These are phyloP conservation scores for Hiodon alosoides DNA, from an alignment of 2,113 vertebrate genomes.

Conservation along the genomic window DNA sequence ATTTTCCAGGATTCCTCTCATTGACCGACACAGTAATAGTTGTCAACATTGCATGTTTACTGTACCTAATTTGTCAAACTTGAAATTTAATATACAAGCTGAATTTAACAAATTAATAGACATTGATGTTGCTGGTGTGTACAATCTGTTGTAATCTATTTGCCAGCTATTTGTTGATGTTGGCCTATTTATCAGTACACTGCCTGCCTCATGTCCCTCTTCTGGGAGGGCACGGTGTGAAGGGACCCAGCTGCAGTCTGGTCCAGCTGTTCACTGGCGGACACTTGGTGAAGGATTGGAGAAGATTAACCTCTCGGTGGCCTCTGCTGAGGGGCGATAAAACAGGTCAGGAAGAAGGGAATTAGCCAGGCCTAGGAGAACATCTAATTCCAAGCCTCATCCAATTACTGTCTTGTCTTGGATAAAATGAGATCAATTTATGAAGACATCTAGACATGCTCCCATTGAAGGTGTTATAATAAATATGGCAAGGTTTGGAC, in stretches of 20 bases:
- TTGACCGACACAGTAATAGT: no score
- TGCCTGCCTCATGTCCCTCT: constrained; percentile 25
- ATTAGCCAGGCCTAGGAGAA: constrained; percentile 64
- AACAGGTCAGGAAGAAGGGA: constrained; percentile 64
- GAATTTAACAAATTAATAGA: no score
- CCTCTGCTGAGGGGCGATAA: constrained; percentile 57
- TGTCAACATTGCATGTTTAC: no score
- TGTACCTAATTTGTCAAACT: no score
- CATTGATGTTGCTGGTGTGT: neutral
- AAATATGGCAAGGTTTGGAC: constrained; percentile 39
- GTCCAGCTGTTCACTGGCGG: constrained; percentile 37
- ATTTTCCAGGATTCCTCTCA: no score
- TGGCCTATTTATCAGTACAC: constrained; percentile 34
- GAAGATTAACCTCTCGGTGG: constrained; percentile 72
- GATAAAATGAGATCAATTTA: constrained; percentile 65
- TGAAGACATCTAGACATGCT: constrained; percentile 51
- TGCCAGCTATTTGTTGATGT: constrained; percentile 22
- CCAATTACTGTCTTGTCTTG: constrained; percentile 77
- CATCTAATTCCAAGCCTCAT: constrained; percentile 67
- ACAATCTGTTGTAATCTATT: constrained; percentile 39
- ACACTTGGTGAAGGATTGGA: constrained; percentile 58
- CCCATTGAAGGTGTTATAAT: constrained; percentile 55
- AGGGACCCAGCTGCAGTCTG: constrained; percentile 32
- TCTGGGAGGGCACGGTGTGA: constrained; percentile 32
- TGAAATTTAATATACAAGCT: no score